These are phyloP conservation scores for Basileuterus tristriatus DNA, from an alignment of 2,797 vertebrate species.

Conservation along the genomic window DNA sequence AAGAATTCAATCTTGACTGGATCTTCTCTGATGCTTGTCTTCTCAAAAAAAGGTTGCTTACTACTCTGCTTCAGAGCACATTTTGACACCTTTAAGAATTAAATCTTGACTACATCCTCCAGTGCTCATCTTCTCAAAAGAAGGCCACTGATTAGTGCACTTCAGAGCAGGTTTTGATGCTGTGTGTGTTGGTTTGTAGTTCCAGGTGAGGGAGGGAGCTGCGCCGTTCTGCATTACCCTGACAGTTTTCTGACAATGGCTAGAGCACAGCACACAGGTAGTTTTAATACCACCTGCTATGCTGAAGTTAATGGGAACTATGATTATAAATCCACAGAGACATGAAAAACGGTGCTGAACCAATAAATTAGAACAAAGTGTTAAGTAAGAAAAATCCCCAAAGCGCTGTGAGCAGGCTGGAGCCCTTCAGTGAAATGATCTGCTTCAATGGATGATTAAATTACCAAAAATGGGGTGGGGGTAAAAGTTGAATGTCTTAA, in stretches of 20 bases:
- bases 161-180: neutral
- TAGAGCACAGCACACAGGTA: neutral
- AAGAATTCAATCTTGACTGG: neutral
- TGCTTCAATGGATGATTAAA: neutral
- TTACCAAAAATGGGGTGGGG: neutral
- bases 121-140: neutral
- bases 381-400: neutral
- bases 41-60: neutral
- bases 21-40: neutral
- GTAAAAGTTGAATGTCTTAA: neutral
- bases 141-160: neutral
- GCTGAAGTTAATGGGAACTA: neutral
- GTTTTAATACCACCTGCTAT: neutral
- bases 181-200: fast-evolving
- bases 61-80: neutral
- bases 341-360: neutral
- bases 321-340: neutral
- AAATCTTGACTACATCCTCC: neutral
- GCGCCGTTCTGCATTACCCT: fast-evolving
- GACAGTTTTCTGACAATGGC: neutral
- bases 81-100: neutral
- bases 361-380: neutral
- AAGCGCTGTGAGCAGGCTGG: neutral
- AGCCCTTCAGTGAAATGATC: neutral
- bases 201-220: neutral